phyloP scores from a whole-genome alignment of 2,888 invertebrate genomes.

The Calephelis perditalis region DNA sequence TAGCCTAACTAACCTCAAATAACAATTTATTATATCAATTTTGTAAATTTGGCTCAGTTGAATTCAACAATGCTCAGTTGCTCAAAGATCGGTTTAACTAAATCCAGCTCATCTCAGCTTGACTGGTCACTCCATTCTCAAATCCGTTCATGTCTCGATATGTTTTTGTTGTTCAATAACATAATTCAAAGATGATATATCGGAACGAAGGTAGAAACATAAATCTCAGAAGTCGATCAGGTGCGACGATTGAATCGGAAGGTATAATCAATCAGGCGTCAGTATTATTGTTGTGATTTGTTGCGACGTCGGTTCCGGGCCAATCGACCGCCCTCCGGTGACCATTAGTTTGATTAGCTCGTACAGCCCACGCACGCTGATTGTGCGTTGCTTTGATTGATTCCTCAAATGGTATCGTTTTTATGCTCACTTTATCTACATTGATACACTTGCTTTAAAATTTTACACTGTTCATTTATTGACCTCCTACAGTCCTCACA shows the following conservation, averaged over 20 bases:
- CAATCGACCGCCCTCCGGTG: constrained; percentile 51
- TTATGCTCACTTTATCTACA: constrained; percentile 41
- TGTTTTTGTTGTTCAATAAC: too few relatives aligned
- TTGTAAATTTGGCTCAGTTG: too few relatives aligned
- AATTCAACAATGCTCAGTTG: too few relatives aligned
- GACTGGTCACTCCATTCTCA: too few relatives aligned
- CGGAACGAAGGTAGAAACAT: constrained; percentile 37
- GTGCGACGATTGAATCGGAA: constrained; percentile 52
- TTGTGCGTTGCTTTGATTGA: constrained; percentile 70
- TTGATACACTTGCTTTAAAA: constrained; percentile 33
- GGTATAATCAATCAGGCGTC: constrained; percentile 62
- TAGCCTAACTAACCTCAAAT: too few relatives aligned
- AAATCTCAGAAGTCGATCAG: constrained; percentile 52
- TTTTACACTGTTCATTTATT: constrained; percentile 34
- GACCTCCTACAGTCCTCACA: constrained; percentile 66
- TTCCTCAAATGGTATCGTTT: constrained; percentile 59
- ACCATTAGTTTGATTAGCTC: constrained; percentile 55
- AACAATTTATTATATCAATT: too few relatives aligned
- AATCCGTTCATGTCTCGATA: too few relatives aligned
- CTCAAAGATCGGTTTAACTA: too few relatives aligned
- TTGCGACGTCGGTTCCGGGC: constrained; percentile 42
- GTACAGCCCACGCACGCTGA: constrained; percentile 63
- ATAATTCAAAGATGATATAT: not conserved
- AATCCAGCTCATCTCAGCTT: too few relatives aligned
- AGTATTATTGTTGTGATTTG: constrained; percentile 71